A percentile compares a stretch with the other conserved stretches of the same genome.
Conservation (phyloP, 2,797 vertebrate genomes). For the Hybognathus amarus region DNA sequence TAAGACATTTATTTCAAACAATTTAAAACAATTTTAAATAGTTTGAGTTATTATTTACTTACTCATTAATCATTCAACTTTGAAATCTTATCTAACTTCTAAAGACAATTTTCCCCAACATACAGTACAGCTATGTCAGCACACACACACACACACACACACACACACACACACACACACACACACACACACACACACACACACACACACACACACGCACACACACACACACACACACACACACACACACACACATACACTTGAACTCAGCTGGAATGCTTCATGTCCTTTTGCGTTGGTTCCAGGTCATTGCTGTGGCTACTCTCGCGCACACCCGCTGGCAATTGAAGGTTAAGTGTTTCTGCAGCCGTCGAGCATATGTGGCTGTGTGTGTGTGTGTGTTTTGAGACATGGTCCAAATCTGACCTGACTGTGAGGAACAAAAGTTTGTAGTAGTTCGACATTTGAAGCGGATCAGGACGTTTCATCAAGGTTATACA, state of each 20-base stretch:
- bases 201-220: conserved; percentile 30
- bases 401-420: not conserved
- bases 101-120: not conserved
- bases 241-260: too few relatives aligned
- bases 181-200: too few relatives aligned
- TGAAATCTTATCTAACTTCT: not conserved
- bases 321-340: conserved; percentile 20
- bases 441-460: not conserved
- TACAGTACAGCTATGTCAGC: too few relatives aligned
- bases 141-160: too few relatives aligned
- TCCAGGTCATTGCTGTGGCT: conserved; percentile 48
- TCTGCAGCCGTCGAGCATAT: not conserved
- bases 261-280: conserved; percentile 46
- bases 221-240: conserved; percentile 30
- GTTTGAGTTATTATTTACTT: too few relatives aligned
- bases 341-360: conserved; percentile 4
- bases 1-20: too few relatives aligned
- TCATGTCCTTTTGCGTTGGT: conserved; percentile 47
- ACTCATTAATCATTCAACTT: not conserved
- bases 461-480: too few relatives aligned
- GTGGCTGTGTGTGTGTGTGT: not conserved
- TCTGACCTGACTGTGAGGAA: not conserved
- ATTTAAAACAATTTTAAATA: too few relatives aligned
- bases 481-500: too few relatives aligned
- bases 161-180: too few relatives aligned